Evolutionary conservation across 2,888 invertebrate genomes (phyloP).

Genomic region (Camponotus fellah): DNA sequence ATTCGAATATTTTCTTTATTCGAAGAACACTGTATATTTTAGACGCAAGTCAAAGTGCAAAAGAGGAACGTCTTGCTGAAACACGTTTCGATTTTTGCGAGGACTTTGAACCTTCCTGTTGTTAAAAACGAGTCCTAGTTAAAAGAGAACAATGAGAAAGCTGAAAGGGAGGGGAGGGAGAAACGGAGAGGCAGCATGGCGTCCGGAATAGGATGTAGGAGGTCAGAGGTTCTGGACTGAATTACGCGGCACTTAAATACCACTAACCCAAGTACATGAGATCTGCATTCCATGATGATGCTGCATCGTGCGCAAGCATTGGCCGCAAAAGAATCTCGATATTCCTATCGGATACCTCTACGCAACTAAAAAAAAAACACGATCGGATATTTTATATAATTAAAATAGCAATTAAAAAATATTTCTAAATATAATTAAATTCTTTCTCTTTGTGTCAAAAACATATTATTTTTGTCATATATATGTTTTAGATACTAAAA

Average conservation of each 20-base stretch:
- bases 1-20: slow-evolving; percentile 30
- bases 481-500: background rate
- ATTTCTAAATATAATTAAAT: background rate
- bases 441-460: background rate
- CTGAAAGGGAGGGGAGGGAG: background rate
- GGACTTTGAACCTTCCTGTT: background rate
- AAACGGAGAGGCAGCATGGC: slow-evolving; percentile 16
- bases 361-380: slow-evolving; percentile 42
- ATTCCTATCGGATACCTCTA: slow-evolving; percentile 63
- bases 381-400: background rate
- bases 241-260: slow-evolving; percentile 81
- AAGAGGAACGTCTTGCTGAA: background rate
- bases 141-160: slow-evolving; percentile 26
- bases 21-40: background rate
- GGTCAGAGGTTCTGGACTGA: slow-evolving; percentile 75
- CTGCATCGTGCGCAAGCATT: slow-evolving; percentile 61
- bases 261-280: slow-evolving; percentile 75
- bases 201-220: slow-evolving; percentile 49
- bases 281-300: slow-evolving; percentile 79
- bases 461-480: background rate
- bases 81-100: slow-evolving; percentile 1
- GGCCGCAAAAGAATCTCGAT: slow-evolving; percentile 65
- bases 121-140: slow-evolving; percentile 39
- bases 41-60: background rate
- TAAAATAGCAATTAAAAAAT: background rate